These are phyloP conservation scores for Thymelicus lineola DNA, from an alignment of 2,888 invertebrate genomes.

Conservation along the genomic window DNA sequence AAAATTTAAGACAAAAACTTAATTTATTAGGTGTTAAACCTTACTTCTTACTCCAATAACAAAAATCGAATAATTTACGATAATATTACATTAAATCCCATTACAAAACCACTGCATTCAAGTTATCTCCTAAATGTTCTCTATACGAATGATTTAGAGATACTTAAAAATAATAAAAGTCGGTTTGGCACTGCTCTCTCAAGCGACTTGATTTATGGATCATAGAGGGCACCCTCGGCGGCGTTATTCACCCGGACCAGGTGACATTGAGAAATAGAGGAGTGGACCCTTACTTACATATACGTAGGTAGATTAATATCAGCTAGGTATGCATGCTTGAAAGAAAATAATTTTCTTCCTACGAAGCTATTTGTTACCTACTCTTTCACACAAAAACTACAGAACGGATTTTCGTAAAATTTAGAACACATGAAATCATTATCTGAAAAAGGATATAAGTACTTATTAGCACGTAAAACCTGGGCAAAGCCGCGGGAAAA, in stretches of 20 bases:
- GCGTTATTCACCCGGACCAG: slow-evolving; percentile 20
- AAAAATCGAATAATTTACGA: not conserved
- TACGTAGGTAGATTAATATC: not conserved
- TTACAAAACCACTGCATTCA: slow-evolving; percentile 19
- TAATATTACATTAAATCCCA: slow-evolving; percentile 1
- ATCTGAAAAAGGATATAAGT: too few species aligned
- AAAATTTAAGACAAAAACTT: too few species aligned
- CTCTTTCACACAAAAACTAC: too few species aligned
- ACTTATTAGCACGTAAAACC: too few species aligned
- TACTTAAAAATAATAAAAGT: slow-evolving; percentile 34
- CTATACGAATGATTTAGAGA: slow-evolving; percentile 27
- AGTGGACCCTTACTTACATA: not conserved
- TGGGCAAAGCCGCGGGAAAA: too few species aligned
- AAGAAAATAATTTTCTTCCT: not conserved
- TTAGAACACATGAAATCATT: too few species aligned
- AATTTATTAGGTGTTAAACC: too few species aligned
- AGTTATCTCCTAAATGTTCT: slow-evolving; percentile 6
- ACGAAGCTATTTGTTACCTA: not conserved
- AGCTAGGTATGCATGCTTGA: not conserved
- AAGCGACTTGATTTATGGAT: slow-evolving; percentile 30
- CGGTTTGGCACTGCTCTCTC: slow-evolving; percentile 29
- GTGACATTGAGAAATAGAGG: slow-evolving; percentile 29
- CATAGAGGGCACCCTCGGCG: slow-evolving; percentile 10
- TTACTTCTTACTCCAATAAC: too few species aligned
- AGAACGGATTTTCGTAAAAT: too few species aligned